A percentile compares a stretch with the other conserved stretches of the same genome.
Evolutionary conservation across 1,140 invertebrate genomes (phyloP).

Genomic region (Vollenhovia emeryi): DNA sequence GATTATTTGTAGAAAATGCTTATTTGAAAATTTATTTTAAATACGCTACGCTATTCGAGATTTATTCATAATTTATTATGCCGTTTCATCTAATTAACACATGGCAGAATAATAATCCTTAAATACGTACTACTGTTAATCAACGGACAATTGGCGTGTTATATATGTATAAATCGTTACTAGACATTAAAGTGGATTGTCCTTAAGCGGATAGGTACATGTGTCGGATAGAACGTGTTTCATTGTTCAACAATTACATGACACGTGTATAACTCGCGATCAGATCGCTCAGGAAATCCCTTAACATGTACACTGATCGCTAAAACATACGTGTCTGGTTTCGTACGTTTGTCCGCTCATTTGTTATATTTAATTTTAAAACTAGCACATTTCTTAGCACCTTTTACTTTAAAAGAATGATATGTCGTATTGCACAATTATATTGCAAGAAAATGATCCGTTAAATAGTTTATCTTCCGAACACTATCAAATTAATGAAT

Average conservation of each 20-base stretch:
- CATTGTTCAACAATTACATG: conserved; percentile 16
- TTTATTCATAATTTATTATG: not conserved
- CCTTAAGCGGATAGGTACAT: conserved; percentile 11
- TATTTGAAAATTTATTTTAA: not conserved
- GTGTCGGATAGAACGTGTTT: not conserved
- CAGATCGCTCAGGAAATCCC: not conserved
- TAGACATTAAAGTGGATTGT: conserved; percentile 40
- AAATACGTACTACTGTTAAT: not conserved
- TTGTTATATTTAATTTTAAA: not conserved
- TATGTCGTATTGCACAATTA: not conserved
- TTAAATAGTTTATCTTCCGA: not conserved
- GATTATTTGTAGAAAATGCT: not conserved
- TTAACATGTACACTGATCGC: not conserved
- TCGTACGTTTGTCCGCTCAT: not conserved
- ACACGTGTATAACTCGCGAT: not conserved
- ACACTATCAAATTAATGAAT: not conserved
- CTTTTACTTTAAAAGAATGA: not conserved
- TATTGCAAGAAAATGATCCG: not conserved
- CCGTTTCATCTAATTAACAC: not conserved
- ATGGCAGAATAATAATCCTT: not conserved
- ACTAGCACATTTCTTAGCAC: not conserved
- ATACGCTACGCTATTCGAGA: not conserved
- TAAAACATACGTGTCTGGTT: not conserved
- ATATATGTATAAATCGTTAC: conserved; percentile 3
- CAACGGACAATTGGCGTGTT: not conserved